phyloP scores from a whole-genome alignment of 2,113 vertebrate genomes.

The Lota lota region DNA sequence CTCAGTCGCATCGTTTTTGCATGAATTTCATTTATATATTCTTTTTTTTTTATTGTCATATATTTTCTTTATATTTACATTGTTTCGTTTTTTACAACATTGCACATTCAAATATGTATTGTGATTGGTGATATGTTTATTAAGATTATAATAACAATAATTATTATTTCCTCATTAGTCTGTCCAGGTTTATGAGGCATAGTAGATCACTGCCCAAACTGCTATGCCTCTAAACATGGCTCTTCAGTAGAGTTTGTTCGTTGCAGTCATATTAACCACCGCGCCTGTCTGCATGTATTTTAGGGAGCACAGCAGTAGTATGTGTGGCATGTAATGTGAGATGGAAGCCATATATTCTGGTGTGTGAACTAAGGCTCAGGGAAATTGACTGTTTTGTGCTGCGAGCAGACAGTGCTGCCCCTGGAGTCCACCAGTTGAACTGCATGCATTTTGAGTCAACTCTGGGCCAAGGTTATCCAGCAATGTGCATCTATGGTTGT shows the following conservation, averaged over 20 bases:
- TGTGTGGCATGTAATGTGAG: conserved; percentile 50
- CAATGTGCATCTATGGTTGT: conserved; percentile 15
- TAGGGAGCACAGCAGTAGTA: conserved; percentile 34
- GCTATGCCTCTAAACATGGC: too few species aligned
- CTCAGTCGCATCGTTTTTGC: too few species aligned
- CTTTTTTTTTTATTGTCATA: too few species aligned
- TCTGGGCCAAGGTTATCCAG: conserved; percentile 35
- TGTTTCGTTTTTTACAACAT: too few species aligned
- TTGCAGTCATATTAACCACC: neutral
- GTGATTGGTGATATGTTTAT: neutral
- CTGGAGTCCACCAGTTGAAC: conserved; percentile 40
- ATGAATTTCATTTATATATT: too few species aligned
- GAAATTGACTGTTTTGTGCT: neutral
- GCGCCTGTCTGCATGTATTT: too few species aligned
- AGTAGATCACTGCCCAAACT: too few species aligned
- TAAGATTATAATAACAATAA: conserved; percentile 6
- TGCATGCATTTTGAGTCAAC: conserved; percentile 33
- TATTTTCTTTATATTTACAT: too few species aligned
- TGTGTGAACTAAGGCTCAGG: conserved; percentile 28
- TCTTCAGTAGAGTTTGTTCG: too few species aligned
- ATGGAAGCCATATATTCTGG: conserved; percentile 42
- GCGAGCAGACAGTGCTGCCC: conserved; percentile 23
- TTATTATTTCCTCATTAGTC: too few species aligned
- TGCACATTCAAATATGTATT: too few species aligned
- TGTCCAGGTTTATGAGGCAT: too few species aligned